Percentiles rank a stretch among this genome's conserved stretches.
These are phyloP conservation scores for Rhineura floridana DNA, from an alignment of 2,113 vertebrate species.

Conservation along the genomic window DNA sequence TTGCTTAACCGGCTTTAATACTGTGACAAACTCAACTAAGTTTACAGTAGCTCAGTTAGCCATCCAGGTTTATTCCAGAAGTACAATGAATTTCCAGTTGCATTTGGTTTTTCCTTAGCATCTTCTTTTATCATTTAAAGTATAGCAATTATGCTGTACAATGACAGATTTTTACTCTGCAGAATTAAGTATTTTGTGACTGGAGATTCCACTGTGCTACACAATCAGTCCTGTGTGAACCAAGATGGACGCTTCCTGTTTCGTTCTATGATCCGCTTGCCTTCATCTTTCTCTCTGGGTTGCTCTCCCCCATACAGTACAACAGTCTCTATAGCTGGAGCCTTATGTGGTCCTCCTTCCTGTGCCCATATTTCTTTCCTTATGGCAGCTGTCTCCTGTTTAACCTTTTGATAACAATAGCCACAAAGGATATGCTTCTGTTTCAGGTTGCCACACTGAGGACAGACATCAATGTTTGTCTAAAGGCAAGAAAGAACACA, in stretches of 20 bases:
- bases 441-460: conserved; percentile 92
- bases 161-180: not conserved
- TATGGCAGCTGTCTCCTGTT: conserved; percentile 83
- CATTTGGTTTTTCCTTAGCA: not conserved
- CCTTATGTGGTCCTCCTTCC: conserved; percentile 85
- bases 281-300: conserved; percentile 76
- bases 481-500: conserved; percentile 60
- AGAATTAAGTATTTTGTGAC: conserved; percentile 3
- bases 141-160: not conserved
- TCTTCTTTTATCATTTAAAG: not conserved
- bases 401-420: conserved; percentile 89
- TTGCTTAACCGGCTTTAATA: not conserved
- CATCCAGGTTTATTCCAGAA: not conserved
- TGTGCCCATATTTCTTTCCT: conserved; percentile 80
- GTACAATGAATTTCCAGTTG: not conserved
- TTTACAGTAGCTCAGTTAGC: not conserved
- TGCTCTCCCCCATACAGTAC: conserved; percentile 88
- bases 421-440: conserved; percentile 91
- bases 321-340: conserved; percentile 82
- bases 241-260: conserved; percentile 88
- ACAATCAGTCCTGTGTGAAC: conserved; percentile 81
- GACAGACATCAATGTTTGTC: conserved; percentile 90
- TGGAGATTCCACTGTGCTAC: not conserved
- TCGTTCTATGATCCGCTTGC: conserved; percentile 89
- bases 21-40: not conserved